A percentile compares a stretch with the other conserved stretches of the same genome.
Conservation (phyloP, 1,140 invertebrate species). For the Aleiodes sp. region DNA sequence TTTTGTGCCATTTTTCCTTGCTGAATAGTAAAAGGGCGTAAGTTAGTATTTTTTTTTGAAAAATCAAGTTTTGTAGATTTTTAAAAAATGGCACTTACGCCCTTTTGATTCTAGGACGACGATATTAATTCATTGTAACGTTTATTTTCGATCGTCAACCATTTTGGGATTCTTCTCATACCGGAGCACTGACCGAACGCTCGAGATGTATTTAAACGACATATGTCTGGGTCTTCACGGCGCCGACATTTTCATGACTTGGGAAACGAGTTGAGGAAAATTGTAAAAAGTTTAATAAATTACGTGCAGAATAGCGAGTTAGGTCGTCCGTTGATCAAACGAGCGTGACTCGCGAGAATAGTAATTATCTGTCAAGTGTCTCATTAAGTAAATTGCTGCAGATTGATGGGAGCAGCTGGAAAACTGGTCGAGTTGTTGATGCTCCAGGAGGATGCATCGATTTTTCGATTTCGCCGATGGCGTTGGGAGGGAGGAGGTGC, state of each 20-base stretch:
- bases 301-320: not conserved
- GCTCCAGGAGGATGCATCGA: too few relatives aligned
- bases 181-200: constrained; percentile 44
- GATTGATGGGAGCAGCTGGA: not conserved
- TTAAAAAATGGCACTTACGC: not conserved
- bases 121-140: too few relatives aligned
- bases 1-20: too few relatives aligned
- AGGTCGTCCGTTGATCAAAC: not conserved
- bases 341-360: not conserved
- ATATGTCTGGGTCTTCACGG: constrained; percentile 1
- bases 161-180: constrained; percentile 35
- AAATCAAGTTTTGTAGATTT: too few relatives aligned
- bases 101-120: too few relatives aligned
- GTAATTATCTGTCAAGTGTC: not conserved
- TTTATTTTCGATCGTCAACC: constrained; percentile 40
- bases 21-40: too few relatives aligned
- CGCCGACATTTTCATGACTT: not conserved
- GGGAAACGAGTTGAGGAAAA: not conserved
- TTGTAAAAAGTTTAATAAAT: constrained; percentile 14
- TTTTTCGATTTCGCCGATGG: not conserved
- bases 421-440: not conserved
- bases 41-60: too few relatives aligned
- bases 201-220: not conserved
- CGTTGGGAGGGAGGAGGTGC: too few relatives aligned
- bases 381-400: constrained; percentile 8